These are phyloP conservation scores for Ischnura elegans DNA, from an alignment of 2,888 invertebrate genomes.

Conservation along the genomic window DNA sequence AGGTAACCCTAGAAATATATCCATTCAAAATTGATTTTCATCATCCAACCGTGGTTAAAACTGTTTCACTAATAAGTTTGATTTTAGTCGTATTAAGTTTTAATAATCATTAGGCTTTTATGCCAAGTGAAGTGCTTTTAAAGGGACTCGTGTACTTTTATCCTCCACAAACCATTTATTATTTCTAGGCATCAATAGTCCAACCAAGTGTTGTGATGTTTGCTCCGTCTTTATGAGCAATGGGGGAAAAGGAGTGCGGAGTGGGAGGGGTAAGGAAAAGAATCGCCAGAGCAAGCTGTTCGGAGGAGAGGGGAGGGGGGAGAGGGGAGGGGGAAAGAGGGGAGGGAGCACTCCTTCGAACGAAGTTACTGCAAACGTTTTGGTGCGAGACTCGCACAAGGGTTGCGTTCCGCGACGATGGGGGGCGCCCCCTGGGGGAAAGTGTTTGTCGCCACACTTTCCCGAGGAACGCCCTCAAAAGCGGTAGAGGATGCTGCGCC, in stretches of 20 bases:
- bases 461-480: slow-evolving; percentile 12
- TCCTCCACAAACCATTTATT: not conserved
- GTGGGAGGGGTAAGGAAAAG: not conserved
- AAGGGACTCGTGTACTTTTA: too few relatives aligned
- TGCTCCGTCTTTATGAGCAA: not conserved
- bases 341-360: not conserved
- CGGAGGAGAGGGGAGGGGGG: not conserved
- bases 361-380: slow-evolving; percentile 31
- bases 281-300: not conserved
- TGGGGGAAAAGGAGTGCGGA: not conserved
- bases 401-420: not conserved
- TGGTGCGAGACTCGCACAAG: slow-evolving; percentile 8
- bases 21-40: too few relatives aligned
- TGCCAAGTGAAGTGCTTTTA: too few relatives aligned
- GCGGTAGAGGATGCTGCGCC: slow-evolving; percentile 14
- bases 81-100: too few relatives aligned
- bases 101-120: too few relatives aligned
- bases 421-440: not conserved
- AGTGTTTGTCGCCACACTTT: slow-evolving; percentile 35
- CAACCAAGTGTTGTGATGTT: not conserved
- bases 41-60: too few relatives aligned
- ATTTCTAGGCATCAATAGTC: not conserved
- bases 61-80: too few relatives aligned
- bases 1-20: too few relatives aligned
- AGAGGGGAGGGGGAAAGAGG: not conserved